Percentiles rank a stretch among this genome's conserved stretches.
Conservation (phyloP, 2,888 invertebrate species). For the Hirudinaria manillensis region DNA sequence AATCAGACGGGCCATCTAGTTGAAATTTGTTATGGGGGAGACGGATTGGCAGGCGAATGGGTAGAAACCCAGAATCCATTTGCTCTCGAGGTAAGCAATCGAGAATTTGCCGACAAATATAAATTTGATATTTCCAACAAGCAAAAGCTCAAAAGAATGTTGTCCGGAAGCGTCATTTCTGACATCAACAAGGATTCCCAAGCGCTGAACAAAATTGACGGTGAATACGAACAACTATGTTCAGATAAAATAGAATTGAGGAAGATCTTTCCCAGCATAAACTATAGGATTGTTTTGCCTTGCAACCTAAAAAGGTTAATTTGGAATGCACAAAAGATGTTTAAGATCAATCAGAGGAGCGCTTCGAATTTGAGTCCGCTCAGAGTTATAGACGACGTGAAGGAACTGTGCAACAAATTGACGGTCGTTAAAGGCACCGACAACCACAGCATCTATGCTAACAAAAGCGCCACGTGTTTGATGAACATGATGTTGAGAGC, state of each 20-base stretch:
- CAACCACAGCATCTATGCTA: conserved; percentile 87
- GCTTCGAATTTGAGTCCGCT: conserved; percentile 90
- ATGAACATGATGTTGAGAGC: conserved; percentile 83
- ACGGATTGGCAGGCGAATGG: conserved; percentile 92
- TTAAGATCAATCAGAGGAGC: conserved; percentile 88
- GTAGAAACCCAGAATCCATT: conserved; percentile 94
- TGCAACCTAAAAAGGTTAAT: conserved; percentile 97
- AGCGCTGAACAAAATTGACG: conserved; percentile 82
- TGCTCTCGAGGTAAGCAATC: conserved; percentile 87
- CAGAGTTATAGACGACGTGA: conserved; percentile 80
- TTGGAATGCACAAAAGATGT: conserved; percentile 99
- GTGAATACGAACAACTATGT: conserved; percentile 88
- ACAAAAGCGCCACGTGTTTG: conserved; percentile 91
- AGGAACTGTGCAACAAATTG: conserved; percentile 73
- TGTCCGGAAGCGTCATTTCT: conserved; percentile 86
- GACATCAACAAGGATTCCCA: conserved; percentile 87
- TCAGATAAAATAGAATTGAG: conserved; percentile 80
- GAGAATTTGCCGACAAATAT: conserved; percentile 90
- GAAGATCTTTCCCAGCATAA: conserved; percentile 91
- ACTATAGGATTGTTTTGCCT: conserved; percentile 82
- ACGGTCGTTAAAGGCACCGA: conserved; percentile 68
- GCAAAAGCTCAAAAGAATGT: conserved; percentile 77
- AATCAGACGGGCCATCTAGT: conserved; percentile 61
- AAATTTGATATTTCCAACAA: conserved; percentile 89
- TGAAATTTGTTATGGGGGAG: conserved; percentile 88